A percentile compares a stretch with the other conserved stretches of the same genome.
phyloP scores from a whole-genome alignment of 2,888 invertebrate species.

The Andrena minutula region DNA sequence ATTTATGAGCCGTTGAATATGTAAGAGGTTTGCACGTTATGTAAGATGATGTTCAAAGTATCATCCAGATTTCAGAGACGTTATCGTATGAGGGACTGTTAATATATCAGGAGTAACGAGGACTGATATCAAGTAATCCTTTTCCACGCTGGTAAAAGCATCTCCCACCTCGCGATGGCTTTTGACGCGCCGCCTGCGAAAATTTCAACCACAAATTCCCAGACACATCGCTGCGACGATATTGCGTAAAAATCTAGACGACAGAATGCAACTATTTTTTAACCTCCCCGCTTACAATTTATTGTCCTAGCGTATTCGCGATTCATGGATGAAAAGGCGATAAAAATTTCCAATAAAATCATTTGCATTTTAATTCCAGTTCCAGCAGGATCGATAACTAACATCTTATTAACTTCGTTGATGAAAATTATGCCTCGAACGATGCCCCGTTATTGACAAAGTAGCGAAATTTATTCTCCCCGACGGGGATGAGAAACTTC shows the following conservation, averaged over 20 bases:
- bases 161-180: conserved; percentile 26
- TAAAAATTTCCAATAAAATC: background rate
- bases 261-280: background rate
- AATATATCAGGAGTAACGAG: conserved; percentile 46
- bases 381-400: background rate
- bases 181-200: conserved; percentile 33
- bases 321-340: background rate
- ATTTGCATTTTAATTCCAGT: background rate
- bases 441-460: conserved; percentile 26
- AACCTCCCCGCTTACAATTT: background rate
- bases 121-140: conserved; percentile 45
- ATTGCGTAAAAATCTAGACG: background rate
- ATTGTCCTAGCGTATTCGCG: background rate
- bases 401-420: background rate
- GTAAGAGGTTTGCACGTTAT: conserved; percentile 43
- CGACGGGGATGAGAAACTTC: conserved; percentile 12
- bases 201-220: conserved; percentile 19
- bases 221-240: background rate
- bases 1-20: conserved; percentile 60
- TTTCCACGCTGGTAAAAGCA: conserved; percentile 36
- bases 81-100: conserved; percentile 28
- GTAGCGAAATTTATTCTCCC: conserved; percentile 25
- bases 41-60: conserved; percentile 50
- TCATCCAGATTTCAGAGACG: conserved; percentile 55
- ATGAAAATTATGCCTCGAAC: background rate